Evolutionary conservation across 2,797 vertebrate genomes (phyloP), one percentile per base, ranked within the genome.

Genomic region (Huso huso): DNA sequence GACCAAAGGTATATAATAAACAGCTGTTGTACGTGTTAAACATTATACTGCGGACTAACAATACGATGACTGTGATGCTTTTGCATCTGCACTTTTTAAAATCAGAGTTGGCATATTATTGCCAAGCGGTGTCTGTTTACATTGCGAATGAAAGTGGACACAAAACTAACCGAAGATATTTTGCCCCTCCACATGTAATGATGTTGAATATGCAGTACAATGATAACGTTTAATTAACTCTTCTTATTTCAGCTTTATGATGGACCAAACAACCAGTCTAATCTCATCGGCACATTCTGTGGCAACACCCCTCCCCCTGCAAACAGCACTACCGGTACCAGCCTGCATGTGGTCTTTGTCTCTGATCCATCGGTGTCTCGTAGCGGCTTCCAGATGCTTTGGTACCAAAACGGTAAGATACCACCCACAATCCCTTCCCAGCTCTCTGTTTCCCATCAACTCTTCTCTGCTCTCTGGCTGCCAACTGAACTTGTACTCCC

Each of bases 351-450:
- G 61, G 87, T 89, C 9, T 96, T 99, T 81, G 75, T 73, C 23
- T 83, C 91, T 0, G 95, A 97, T 5, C 58, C 66, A 2, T 49
- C 78, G 0, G 0, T 77, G 0, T 6, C 75, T 6, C 75, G 77
- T 73, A 75, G 77, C 23, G 95, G 96, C 48, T 99, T 98, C 79
- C 94, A 89, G 82, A 94, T 99, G 92, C 81, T 90, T 69, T 99
- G 96, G 96, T 83, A 83, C 52, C 71, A 93, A 70, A 87, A 93
- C 0, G 94, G 95, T 99, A 87, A 90, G 92, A 70, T 49, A 13
- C 7, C 65, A 49, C 15, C 7, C 58, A 6, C 10, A 1, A 13
- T 18, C 11, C 10, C 11, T 58, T 6, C 37, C 1, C 49, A 7
- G 9, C 11, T 10, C 10, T 11, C 48, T 10, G 11, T 13, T 64